phyloP scores from a whole-genome alignment of 2,888 invertebrate species.

The Plebejus argus region DNA sequence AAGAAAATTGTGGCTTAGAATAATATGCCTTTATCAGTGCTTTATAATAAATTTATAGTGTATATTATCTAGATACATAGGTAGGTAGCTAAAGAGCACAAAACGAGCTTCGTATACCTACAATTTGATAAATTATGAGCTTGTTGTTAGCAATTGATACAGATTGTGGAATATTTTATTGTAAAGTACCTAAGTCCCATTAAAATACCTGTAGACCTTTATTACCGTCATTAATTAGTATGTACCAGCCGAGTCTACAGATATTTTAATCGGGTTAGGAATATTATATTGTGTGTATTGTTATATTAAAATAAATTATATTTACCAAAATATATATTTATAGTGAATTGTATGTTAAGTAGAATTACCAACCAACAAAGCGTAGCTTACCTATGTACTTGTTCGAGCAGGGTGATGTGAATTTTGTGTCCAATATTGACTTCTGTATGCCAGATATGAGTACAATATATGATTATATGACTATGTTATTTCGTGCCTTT shows the following conservation, averaged over 20 bases:
- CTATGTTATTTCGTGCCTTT: background rate
- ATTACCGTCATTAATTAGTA: background rate
- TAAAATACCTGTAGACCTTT: background rate
- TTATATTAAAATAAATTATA: background rate
- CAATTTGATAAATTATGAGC: background rate
- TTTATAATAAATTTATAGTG: background rate
- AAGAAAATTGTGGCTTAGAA: background rate
- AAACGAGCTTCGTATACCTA: background rate
- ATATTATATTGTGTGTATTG: background rate
- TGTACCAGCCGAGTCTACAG: background rate
- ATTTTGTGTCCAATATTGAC: background rate
- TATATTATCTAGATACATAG: no score
- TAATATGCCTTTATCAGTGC: background rate
- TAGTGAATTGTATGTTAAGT: background rate
- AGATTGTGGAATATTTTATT: background rate
- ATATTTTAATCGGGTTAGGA: background rate
- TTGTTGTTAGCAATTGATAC: background rate
- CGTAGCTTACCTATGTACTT: background rate
- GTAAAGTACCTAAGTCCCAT: background rate
- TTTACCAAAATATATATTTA: background rate
- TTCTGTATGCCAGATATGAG: background rate
- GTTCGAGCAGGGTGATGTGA: background rate
- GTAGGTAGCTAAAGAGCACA: background rate
- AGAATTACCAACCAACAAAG: background rate
- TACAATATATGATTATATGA: background rate